Evolutionary conservation across 2,797 vertebrate species (phyloP).

Genomic region (Tragopan temminckii): DNA sequence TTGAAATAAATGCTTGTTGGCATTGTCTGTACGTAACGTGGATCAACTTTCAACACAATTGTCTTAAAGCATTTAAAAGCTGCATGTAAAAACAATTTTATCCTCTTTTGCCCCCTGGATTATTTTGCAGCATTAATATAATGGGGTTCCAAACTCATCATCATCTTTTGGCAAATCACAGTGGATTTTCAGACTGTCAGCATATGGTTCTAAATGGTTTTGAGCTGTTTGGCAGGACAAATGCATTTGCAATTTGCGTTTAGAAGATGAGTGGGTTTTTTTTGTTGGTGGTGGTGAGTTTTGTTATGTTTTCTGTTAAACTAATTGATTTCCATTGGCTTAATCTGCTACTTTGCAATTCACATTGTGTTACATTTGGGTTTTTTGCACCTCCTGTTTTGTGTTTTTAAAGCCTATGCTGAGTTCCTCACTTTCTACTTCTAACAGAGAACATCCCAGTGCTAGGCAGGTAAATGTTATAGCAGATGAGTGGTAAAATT

Average conservation of each 20-base stretch:
- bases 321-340: background rate
- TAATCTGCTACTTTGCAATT: background rate
- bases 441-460: constrained; percentile 79
- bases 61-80: background rate
- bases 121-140: background rate
- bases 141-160: constrained; percentile 5
- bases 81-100: background rate
- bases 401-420: constrained; percentile 80
- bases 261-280: background rate
- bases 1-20: background rate
- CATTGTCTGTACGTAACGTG: background rate
- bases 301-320: background rate
- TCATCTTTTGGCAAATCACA: constrained; percentile 12
- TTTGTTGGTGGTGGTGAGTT: background rate
- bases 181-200: background rate
- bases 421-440: constrained; percentile 80
- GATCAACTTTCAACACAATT: background rate
- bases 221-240: constrained; percentile 41
- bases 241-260: constrained; percentile 5
- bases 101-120: background rate
- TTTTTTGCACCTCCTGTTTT: background rate
- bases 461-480: constrained; percentile 80
- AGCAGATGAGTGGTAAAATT: background rate
- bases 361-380: background rate
- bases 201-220: background rate